Percentiles rank a stretch among this genome's conserved stretches.
These are phyloP conservation scores for Condylostylus longicornis DNA, from an alignment of 1,140 invertebrate genomes.

Conservation along the genomic window DNA sequence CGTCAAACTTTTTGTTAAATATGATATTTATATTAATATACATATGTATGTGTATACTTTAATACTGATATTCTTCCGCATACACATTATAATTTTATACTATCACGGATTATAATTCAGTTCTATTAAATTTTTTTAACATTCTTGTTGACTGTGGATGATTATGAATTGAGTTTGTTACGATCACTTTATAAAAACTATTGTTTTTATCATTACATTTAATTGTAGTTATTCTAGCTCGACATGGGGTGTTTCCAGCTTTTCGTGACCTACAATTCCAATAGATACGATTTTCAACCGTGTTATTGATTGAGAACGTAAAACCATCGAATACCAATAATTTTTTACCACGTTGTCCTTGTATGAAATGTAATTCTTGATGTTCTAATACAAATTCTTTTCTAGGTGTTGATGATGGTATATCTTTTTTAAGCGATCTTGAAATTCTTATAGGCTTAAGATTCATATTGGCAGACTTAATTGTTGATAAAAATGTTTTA, in stretches of 20 bases:
- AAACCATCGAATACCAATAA: constrained; percentile 16
- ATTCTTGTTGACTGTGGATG: constrained; percentile 14
- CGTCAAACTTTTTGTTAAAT: no score
- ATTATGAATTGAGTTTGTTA: constrained; percentile 21
- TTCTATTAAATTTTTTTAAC: constrained; percentile 7
- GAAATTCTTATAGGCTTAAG: no score
- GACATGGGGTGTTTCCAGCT: constrained; percentile 12
- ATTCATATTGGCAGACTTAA: no score
- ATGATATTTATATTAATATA: no score
- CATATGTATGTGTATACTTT: no score
- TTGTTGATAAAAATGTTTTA: no score
- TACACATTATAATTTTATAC: no score
- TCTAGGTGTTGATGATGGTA: not conserved
- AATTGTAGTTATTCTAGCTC: constrained; percentile 20
- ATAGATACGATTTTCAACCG: constrained; percentile 16
- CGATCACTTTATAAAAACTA: constrained; percentile 17
- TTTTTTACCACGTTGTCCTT: constrained; percentile 19
- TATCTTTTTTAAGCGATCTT: no score
- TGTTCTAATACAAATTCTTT: constrained; percentile 1
- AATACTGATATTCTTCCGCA: no score
- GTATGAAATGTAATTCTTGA: constrained; percentile 14
- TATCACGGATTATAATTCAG: no score
- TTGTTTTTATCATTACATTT: constrained; percentile 11
- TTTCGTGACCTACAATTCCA: constrained; percentile 25
- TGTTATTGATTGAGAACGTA: constrained; percentile 21